Base-by-base conservation (phyloP, 2,797 vertebrate species). In the Anabacerthia variegaticeps region DNA sequence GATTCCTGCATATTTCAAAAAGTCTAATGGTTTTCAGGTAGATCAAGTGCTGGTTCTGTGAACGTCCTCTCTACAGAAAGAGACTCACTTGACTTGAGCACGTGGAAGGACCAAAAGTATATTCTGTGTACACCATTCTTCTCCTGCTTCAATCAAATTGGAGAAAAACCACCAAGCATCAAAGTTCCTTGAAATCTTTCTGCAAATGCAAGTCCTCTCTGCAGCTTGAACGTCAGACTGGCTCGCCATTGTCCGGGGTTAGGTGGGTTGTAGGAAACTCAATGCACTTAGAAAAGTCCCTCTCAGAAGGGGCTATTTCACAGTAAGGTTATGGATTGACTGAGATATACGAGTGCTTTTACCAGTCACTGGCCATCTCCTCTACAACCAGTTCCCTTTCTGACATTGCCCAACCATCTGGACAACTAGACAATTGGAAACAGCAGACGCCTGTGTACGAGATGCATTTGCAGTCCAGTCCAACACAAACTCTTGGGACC, bases 1-100 rank as follows among this genome's bases (percentile, higher is more conserved):
- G 62, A 95, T 95, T 97, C 79, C 96, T 97, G 97, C 94, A 93
- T 95, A 97, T 97, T 94, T 96, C 88, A 95, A 96, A 91, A 95
- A 95, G 95, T 96, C 94, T 93, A 88, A 92, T 68, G 86, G 68
- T 96, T 96, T 93, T 95, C 83, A 95, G 89, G 94, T 95, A 96
- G 96, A 95, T 96, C 94, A 95, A 92, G 96, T 94, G 94, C 94
- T 96, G 95, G 94, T 95, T 85, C 95, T 88, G 85, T 56, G 43
- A 89, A 91, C 9, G 83, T 93, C 55, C 77, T 91, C 76, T 93
- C 83, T 71, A 39, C 14, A 58, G 76, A 66, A 59, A 95, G 85
- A 81, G 81, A 89, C 74, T 91, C 87, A 80, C 89, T 83, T 62
- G 79, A 93, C 69, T 86, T 75, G 84, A 94, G 81, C 82, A 85